These are phyloP conservation scores for Diaperis boleti DNA, from an alignment of 2,888 invertebrate species.

Conservation along the genomic window DNA sequence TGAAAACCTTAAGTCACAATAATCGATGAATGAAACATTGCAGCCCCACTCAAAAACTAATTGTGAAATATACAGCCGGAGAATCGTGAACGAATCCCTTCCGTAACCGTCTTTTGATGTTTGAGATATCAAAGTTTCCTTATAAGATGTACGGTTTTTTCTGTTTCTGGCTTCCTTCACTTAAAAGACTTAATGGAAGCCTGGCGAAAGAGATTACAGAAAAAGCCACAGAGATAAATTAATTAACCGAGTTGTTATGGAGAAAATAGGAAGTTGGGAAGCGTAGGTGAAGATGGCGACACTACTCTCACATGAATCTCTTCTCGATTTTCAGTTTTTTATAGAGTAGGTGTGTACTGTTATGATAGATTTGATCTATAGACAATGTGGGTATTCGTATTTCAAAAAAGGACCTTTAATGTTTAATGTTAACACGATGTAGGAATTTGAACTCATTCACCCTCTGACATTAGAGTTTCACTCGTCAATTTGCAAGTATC, in stretches of 20 bases:
- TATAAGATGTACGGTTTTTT: background rate
- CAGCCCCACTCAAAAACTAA: slow-evolving; percentile 30
- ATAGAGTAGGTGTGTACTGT: background rate
- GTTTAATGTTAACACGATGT: background rate
- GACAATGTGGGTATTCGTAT: background rate
- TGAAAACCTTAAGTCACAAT: slow-evolving; percentile 39
- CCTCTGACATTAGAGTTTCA: slow-evolving; percentile 20
- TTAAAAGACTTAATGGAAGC: slow-evolving; percentile 4
- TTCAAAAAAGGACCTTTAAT: background rate
- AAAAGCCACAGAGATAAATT: slow-evolving; percentile 1
- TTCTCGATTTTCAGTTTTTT: slow-evolving; percentile 3
- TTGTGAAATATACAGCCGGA: slow-evolving; percentile 1
- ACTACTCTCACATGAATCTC: background rate
- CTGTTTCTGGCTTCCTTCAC: background rate
- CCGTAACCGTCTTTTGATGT: background rate
- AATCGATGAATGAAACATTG: slow-evolving; percentile 43
- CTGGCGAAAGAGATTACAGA: background rate
- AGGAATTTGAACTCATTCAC: slow-evolving; percentile 26
- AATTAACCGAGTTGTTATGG: background rate
- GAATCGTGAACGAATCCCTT: slow-evolving; percentile 9
- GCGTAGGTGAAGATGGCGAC: slow-evolving; percentile 4
- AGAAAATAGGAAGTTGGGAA: background rate
- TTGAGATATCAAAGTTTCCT: background rate
- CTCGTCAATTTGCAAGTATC: background rate
- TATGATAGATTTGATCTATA: background rate